A percentile compares a stretch with the other conserved stretches of the same genome.
Evolutionary conservation across 2,113 vertebrate species (phyloP).

Genomic region (Poeciliopsis turrubarensis): DNA sequence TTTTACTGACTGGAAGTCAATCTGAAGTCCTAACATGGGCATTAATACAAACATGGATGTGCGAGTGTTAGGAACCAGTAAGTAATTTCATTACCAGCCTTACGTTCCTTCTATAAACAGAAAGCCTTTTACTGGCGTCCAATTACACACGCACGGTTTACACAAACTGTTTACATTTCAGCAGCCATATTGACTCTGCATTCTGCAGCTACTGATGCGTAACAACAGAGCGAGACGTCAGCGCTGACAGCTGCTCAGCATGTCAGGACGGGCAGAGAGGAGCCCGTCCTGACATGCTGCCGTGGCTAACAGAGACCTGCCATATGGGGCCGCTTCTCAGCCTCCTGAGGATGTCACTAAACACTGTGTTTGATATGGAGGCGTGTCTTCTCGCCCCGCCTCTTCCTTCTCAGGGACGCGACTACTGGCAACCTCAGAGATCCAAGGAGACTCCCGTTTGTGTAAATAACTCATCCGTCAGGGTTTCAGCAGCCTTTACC

Average conservation of each 20-base stretch:
- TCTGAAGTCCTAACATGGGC: no score
- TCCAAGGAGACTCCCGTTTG: slow-evolving; percentile 3
- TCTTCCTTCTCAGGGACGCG: neutral
- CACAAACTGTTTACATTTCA: neutral
- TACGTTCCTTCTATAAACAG: neutral
- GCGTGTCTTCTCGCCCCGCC: neutral
- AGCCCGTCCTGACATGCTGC: slow-evolving; percentile 11
- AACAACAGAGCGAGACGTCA: neutral
- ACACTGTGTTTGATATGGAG: slow-evolving; percentile 35
- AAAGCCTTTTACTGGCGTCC: neutral
- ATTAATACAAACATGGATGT: no score
- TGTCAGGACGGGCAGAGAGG: slow-evolving; percentile 5
- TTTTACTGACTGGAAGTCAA: no score
- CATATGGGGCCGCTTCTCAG: slow-evolving; percentile 17
- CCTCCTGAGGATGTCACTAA: slow-evolving; percentile 8
- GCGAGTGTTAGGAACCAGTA: neutral
- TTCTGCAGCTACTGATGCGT: neutral
- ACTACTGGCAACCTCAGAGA: neutral
- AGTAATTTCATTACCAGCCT: neutral
- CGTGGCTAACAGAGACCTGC: slow-evolving; percentile 10
- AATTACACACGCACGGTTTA: neutral
- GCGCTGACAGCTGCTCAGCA: slow-evolving; percentile 29
- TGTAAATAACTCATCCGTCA: slow-evolving; percentile 19
- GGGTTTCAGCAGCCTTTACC: neutral
- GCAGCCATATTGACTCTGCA: neutral